Evolutionary conservation across 2,888 invertebrate species (phyloP), one percentile per base, ranked within the genome.

Genomic region (Thalpophila matura): DNA sequence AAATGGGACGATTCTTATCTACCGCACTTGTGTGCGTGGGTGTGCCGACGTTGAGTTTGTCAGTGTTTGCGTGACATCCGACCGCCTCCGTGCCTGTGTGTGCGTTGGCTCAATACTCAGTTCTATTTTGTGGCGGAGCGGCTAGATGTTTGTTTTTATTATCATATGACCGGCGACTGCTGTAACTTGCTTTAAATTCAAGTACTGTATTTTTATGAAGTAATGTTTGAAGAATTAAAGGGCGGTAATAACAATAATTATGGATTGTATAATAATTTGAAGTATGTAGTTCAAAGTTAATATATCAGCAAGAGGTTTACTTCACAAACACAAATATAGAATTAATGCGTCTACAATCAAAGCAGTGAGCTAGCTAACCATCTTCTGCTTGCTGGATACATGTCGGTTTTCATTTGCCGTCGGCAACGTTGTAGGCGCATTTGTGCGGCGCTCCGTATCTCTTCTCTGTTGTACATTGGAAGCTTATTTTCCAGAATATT

Each of bases 1-100:
- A 94, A 94, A 94, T 95, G 91, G 94, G 91, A 94, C 94, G 93
- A 93, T 93, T 92, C 91, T 94, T 94, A 94, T 94, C 94, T 94
- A 86, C 81, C 83, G 86, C 72, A 82, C 77, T 80, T 85, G 86
- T 87, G 86, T 86, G 87, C 79, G 86, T 85, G 86, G 85, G 90
- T 86, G 86, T 85, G 85, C 76, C 83, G 85, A 85, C 80, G 77
- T 73, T 64, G 79, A 59, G 73, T 70, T 70, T 74, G 84, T 75
- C 73, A 63, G 74, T 82, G 91, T 89, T 80, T 91, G 94, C 83
- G 92, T 92, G 92, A 92, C 90, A 92, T 91, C 91, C 92, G 91
- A 92, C 90, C 91, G 90, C 87, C 78, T 86, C 69, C 51, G 62
- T 73, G 72, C 61, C 75, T 77, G 60, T 86, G 89, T 86, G 84